Conservation (phyloP, 35 echinoderm and acorn worm species). For the Diadema setosum region DNA sequence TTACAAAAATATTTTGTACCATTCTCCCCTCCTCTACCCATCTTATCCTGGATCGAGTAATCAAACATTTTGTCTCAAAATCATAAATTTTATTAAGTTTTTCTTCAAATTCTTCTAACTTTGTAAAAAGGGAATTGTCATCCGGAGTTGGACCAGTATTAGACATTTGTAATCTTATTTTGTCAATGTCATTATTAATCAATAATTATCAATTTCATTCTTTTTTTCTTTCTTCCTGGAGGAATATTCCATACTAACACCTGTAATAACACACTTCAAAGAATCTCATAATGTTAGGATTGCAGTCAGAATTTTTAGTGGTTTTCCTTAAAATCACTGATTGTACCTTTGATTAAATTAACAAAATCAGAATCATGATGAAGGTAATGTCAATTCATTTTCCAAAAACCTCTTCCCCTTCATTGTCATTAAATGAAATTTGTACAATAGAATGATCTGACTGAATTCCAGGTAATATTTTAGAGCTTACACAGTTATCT, state of each 20-base stretch:
- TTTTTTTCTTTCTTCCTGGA: constrained; percentile 4
- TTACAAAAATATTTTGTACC: not conserved
- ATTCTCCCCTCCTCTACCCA: not conserved
- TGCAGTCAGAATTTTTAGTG: constrained; percentile 7
- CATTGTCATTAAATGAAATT: not conserved
- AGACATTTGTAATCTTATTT: not conserved
- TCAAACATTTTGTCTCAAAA: not conserved
- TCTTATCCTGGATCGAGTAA: not conserved
- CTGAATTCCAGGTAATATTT: too few relatives aligned
- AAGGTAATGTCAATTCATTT: not conserved
- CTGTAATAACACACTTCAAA: constrained; percentile 16
- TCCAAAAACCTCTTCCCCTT: not conserved
- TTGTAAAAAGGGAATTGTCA: not conserved
- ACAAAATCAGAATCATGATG: constrained; percentile 17
- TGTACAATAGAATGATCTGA: too few relatives aligned
- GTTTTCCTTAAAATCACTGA: not conserved
- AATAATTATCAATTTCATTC: not conserved
- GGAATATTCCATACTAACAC: not conserved
- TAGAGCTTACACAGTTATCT: too few relatives aligned
- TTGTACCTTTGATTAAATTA: not conserved
- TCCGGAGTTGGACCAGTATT: not conserved
- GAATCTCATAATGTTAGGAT: constrained; percentile 18
- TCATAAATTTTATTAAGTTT: too few relatives aligned
- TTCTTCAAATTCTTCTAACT: not conserved
- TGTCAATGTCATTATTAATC: not conserved